Evolutionary conservation across 2,797 vertebrate species (phyloP).

Genomic region (Gambusia yucatana): DNA sequence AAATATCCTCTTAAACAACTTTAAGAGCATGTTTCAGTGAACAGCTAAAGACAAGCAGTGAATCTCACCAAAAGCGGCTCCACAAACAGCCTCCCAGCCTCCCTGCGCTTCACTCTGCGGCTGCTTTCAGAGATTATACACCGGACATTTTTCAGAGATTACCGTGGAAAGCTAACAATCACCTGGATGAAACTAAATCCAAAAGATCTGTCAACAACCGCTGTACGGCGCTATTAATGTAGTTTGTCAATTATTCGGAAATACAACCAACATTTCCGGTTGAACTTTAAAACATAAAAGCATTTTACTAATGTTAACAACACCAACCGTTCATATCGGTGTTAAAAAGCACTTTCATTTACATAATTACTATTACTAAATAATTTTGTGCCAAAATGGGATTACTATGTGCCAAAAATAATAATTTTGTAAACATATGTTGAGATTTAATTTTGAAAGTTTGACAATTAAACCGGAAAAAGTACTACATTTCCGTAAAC

Average conservation of each 20-base stretch:
- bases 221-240: not conserved
- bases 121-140: not conserved
- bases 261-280: not conserved
- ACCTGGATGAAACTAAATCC: not conserved
- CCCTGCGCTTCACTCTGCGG: slow-evolving; percentile 14
- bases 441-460: slow-evolving; percentile 46
- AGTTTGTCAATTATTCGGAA: not conserved
- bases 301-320: fast-evolving
- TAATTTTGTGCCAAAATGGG: fast-evolving
- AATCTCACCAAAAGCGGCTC: slow-evolving; percentile 54
- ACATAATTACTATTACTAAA: fast-evolving
- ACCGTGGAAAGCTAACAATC: not conserved
- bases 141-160: not conserved
- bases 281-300: slow-evolving; percentile 32
- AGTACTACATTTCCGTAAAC: fast-evolving
- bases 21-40: not conserved
- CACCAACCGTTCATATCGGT: fast-evolving
- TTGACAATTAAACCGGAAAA: slow-evolving; percentile 23
- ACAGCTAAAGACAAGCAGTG: slow-evolving; percentile 5
- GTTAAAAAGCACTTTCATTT: fast-evolving
- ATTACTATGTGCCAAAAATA: fast-evolving
- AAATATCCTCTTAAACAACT: slow-evolving; percentile 17
- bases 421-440: fast-evolving
- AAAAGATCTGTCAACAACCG: slow-evolving; percentile 63
- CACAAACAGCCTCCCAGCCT: slow-evolving; percentile 15